Conservation (phyloP, 35 echinoderm and acorn worm genomes). For the Apostichopus japonicus region DNA sequence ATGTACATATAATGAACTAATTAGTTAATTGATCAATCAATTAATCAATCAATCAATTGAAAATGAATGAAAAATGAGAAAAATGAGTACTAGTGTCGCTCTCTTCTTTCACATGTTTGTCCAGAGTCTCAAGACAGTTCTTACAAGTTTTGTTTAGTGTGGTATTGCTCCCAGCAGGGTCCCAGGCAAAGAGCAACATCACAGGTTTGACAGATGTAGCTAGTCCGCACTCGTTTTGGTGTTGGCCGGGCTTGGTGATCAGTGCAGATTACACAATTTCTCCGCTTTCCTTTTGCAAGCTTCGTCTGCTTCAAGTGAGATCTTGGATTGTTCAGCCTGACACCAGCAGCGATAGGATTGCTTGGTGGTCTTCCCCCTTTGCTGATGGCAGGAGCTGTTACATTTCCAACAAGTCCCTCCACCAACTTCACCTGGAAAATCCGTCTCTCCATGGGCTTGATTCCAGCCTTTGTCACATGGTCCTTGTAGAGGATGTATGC, state of each 20-base stretch:
- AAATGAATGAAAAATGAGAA: too few species aligned
- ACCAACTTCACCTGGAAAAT: not conserved
- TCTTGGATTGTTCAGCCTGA: not conserved
- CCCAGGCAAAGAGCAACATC: not conserved
- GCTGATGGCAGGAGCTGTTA: not conserved
- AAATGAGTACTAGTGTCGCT: too few species aligned
- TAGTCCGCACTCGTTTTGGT: not conserved
- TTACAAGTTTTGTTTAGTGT: not conserved
- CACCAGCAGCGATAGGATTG: constrained; percentile 1
- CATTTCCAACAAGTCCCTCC: not conserved
- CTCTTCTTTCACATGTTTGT: too few species aligned
- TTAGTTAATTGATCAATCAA: too few species aligned
- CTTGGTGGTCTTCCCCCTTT: not conserved
- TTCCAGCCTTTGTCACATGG: not conserved
- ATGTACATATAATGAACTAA: too few species aligned
- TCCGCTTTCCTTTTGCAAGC: not conserved
- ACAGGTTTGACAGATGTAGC: constrained; percentile 1
- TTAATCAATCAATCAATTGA: too few species aligned
- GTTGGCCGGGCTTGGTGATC: not conserved
- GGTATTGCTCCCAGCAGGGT: not conserved
- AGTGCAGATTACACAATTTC: constrained; percentile 7
- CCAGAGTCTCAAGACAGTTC: not conserved
- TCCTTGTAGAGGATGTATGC: not conserved
- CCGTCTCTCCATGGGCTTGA: not conserved
- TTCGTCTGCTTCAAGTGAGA: not conserved